Percentiles rank a stretch among this genome's conserved stretches.
Conservation (phyloP, 1,140 invertebrate species). For the Drosophila eugracilis region DNA sequence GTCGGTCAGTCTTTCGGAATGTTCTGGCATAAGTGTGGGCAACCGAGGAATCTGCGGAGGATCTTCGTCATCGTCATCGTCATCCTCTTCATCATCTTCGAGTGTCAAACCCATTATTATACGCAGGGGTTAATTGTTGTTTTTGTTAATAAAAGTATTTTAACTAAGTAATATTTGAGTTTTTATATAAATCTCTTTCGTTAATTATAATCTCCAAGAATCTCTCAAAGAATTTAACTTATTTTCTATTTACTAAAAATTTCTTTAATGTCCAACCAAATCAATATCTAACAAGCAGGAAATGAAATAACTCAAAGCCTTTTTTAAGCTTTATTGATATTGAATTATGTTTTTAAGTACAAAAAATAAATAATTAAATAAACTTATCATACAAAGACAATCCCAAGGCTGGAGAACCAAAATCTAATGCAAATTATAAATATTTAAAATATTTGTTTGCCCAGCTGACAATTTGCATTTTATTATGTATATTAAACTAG, state of each 20-base stretch:
- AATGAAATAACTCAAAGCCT: not conserved
- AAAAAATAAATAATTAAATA: slow-evolving; percentile 8
- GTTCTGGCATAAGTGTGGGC: slow-evolving; percentile 41
- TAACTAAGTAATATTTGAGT: no score
- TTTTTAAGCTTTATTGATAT: not conserved
- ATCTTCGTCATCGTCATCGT: slow-evolving; percentile 29
- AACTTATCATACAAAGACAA: not conserved
- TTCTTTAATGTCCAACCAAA: not conserved
- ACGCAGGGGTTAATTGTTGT: slow-evolving; percentile 22
- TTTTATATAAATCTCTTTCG: no score
- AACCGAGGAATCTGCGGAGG: slow-evolving; percentile 36
- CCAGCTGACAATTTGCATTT: slow-evolving; percentile 21
- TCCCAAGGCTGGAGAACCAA: slow-evolving; percentile 18
- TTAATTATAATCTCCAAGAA: no score
- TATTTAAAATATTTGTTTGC: slow-evolving; percentile 29
- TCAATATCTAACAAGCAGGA: not conserved
- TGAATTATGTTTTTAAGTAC: not conserved
- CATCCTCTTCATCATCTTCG: slow-evolving; percentile 34
- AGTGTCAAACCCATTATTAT: slow-evolving; percentile 51
- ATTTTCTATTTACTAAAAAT: no score
- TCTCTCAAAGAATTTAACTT: no score
- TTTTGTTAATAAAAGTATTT: not conserved
- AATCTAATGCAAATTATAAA: slow-evolving; percentile 26
- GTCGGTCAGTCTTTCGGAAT: slow-evolving; percentile 21
- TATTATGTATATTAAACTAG: slow-evolving; percentile 9